Percentiles rank a stretch among this genome's conserved stretches.
Evolutionary conservation across 2,113 vertebrate species (phyloP).

Genomic region (human): DNA sequence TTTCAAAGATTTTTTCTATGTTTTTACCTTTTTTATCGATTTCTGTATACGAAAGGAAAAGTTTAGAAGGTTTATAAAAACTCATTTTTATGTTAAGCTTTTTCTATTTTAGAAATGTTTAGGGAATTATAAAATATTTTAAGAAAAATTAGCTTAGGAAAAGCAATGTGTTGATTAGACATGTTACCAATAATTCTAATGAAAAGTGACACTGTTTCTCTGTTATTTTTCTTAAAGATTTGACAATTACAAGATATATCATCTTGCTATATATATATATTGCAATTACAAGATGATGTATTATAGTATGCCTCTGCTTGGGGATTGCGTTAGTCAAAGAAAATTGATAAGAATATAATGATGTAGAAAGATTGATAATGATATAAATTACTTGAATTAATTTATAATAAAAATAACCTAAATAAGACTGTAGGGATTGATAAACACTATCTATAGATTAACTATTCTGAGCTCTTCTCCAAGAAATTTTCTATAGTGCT

Average conservation of each 20-base stretch:
- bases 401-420: not conserved
- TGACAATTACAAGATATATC: too few species aligned
- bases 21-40: not conserved
- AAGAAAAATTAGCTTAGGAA: not conserved
- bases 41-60: not conserved
- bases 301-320: too few species aligned
- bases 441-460: not conserved
- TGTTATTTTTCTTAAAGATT: not conserved
- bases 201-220: not conserved
- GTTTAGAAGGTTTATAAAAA: not conserved
- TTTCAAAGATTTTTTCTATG: not conserved
- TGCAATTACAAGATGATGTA: too few species aligned
- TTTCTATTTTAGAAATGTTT: not conserved
- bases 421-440: not conserved
- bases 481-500: not conserved
- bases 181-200: not conserved
- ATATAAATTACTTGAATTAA: too few species aligned
- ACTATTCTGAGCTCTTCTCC: not conserved
- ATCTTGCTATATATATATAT: too few species aligned
- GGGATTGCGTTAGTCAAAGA: too few species aligned
- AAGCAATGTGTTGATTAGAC: not conserved
- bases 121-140: not conserved
- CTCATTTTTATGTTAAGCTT: not conserved
- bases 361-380: too few species aligned
- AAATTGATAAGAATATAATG: too few species aligned